These are phyloP conservation scores for Heliothis peltigera DNA, from an alignment of 2,888 invertebrate genomes.

Conservation along the genomic window DNA sequence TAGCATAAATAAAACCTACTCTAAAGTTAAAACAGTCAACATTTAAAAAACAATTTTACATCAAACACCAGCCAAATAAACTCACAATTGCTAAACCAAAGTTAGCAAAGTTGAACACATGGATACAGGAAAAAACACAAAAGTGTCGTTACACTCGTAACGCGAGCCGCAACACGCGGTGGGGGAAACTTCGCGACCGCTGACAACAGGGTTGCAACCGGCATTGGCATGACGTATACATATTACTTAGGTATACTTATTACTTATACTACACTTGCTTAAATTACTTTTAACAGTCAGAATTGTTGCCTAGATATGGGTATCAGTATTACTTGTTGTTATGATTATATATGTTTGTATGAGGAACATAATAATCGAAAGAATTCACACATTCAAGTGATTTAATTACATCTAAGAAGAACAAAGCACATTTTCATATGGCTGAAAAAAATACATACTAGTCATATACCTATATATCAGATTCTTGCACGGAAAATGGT, in stretches of 20 bases:
- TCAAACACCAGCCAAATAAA: conserved; percentile 23
- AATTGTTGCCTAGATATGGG: neutral
- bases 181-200: conserved; percentile 62
- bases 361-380: no score
- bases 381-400: no score
- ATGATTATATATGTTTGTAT: no score
- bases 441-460: no score
- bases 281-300: neutral
- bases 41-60: conserved; percentile 8
- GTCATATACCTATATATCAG: no score
- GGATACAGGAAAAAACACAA: conserved; percentile 51
- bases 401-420: no score
- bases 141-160: conserved; percentile 57
- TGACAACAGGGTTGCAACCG: conserved; percentile 47
- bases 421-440: no score
- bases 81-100: conserved; percentile 34
- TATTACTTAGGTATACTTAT: no score
- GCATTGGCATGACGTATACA: no score
- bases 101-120: conserved; percentile 44
- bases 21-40: neutral
- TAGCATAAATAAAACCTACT: neutral
- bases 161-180: conserved; percentile 40
- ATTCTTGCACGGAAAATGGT: no score
- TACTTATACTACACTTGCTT: conserved; percentile 43
- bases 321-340: no score